phyloP scores from a whole-genome alignment of 2,797 vertebrate genomes.

The Acipenser ruthenus region DNA sequence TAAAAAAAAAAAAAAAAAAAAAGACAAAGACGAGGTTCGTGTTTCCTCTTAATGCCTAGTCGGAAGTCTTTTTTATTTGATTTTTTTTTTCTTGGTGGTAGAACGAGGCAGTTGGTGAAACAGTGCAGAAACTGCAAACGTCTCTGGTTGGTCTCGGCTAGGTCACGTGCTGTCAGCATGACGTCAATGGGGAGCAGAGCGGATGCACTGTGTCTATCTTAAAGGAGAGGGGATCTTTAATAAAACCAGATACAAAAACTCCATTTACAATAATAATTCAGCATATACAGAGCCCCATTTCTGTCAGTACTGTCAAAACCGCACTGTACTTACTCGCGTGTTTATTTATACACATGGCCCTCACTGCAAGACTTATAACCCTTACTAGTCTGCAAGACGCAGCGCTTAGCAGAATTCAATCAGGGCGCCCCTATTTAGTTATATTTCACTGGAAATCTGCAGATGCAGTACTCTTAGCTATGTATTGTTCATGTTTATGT shows the following conservation, averaged over 20 bases:
- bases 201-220: slow-evolving; percentile 62
- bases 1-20: slow-evolving; percentile 5
- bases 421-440: too few relatives aligned
- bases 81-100: slow-evolving; percentile 34
- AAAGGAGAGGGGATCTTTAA: slow-evolving; percentile 14
- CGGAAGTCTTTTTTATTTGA: slow-evolving; percentile 43
- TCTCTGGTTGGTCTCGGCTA: slow-evolving; percentile 66
- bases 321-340: too few relatives aligned
- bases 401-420: too few relatives aligned
- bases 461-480: too few relatives aligned
- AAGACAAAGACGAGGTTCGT: not conserved
- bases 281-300: not conserved
- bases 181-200: slow-evolving; percentile 83
- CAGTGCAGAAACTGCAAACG: slow-evolving; percentile 50
- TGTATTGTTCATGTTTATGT: too few relatives aligned
- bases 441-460: too few relatives aligned
- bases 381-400: too few relatives aligned
- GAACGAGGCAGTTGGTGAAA: slow-evolving; percentile 30
- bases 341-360: too few relatives aligned
- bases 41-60: slow-evolving; percentile 30
- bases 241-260: not conserved
- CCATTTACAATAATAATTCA: slow-evolving; percentile 6
- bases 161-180: slow-evolving; percentile 78
- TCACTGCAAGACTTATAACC: too few relatives aligned
- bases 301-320: too few relatives aligned